Evolutionary conservation across 2,113 vertebrate species (phyloP), one percentile per base, ranked within the genome.

Genomic region (Tragelaphus scriptus): DNA sequence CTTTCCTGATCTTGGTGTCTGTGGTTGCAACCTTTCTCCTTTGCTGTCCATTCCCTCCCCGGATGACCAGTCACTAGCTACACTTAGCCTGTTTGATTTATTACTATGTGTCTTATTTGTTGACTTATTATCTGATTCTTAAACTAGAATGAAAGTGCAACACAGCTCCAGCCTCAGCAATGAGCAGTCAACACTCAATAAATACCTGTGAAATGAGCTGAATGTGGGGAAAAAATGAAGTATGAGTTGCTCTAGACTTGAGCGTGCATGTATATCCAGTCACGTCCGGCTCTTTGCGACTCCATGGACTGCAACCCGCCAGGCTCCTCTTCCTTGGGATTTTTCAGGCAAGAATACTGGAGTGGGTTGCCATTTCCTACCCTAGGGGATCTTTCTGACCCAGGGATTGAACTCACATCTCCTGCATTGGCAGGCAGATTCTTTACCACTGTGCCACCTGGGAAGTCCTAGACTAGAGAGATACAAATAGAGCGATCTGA

Each of bases 151-250:
- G 51, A 51, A 90, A 94, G 12, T 75, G 58, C 51, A 88, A 58
- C 25, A 14, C n/a, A 32, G 47, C 63, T 8, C 15, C 26, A 51
- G 85, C 40, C 5, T 58, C 59, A 65, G 44, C 19, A 47, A 32
- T 53, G 8, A 77, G n/a, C 88, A 95, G 30, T 51, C 71, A 55
- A 40, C 30, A 51, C 10, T 71, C 77, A 92, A 49, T 13, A 49
- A 90, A 56, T 36, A 89, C 30, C 89, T 92, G 92, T 85, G 32
- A 61, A 91, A 47, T 44, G 17, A 90, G 28, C 71, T 65, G 71
- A 58, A 56, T 32, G 19, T 81, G 63, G 58, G 53, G 3, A 14
- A 53, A 49, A 47, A 90, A 71, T 14, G 15, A 56, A 75, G 19
- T 25, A 11, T 28, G 81, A 90, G 21, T 26, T 56, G 25, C 21